Evolutionary conservation across 2,113 vertebrate species (phyloP), one percentile per base, ranked within the genome.

Genomic region (Balaenoptera acutorostrata): DNA sequence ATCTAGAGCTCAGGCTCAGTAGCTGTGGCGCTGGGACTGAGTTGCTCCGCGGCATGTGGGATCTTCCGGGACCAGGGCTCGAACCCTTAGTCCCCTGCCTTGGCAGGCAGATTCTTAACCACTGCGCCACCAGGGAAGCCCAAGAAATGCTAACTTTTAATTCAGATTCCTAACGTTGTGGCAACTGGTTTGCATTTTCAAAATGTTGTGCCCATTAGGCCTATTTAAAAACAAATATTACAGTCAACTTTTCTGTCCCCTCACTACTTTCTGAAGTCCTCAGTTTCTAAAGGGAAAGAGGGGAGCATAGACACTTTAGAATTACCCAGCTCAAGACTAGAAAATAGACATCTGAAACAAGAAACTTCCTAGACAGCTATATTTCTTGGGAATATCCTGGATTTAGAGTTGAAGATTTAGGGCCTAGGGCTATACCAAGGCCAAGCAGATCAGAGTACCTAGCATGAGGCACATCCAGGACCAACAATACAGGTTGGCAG

Each of bases 301-400:
- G 39, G 31, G 31, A 94, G 2, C 15, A 61, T 8, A 87, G 57
- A 66, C 17, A 52, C 80, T 52, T 84, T 83, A 72, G 66, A 88
- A 91, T 89, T 77, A 66, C 33, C 90, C 94, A 84, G 27, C 44
- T 87, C 39, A 59, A 68, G 17, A 85, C 33, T 57, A 74, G 87
- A 89, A 96, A 95, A 72, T 63, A 5, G 87, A 66, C 82, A 78
- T 41, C 57, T 85, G 82, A 97, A 94, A 97, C 72, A 93, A 39
- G 78, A 94, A 68, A 90, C 68, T 84, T 71, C 23, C 72, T 85
- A 74, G 69, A 90, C 21, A 92, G 57, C 36, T 92, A 0, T 71
- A 31, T 69, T 59, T 93, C 92, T 71, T 72, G 78, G 57, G 63
- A 25, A 86, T 75, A 55, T 33, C 39, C 44, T 75, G 31, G 31